Evolutionary conservation across 1,140 invertebrate genomes (phyloP).

Genomic region (Notospermus geniculatus): DNA sequence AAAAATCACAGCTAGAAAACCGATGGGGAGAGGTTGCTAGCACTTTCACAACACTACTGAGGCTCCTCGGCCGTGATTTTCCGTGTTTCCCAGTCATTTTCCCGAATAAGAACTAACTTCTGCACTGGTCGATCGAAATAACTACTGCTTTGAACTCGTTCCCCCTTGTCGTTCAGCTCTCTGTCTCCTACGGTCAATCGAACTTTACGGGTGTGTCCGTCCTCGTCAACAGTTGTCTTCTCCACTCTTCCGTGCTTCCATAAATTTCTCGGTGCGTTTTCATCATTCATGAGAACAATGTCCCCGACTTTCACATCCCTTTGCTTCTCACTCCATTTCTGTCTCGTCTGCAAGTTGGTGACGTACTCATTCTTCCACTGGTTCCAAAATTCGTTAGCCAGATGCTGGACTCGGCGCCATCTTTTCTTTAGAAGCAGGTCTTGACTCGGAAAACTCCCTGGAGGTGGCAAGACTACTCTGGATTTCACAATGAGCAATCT

Average conservation of each 20-base stretch:
- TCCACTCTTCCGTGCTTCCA: conserved; percentile 5
- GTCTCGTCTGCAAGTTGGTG: conserved; percentile 9
- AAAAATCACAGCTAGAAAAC: no score
- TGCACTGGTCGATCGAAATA: conserved; percentile 3
- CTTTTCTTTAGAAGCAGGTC: conserved; percentile 10
- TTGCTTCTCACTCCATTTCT: conserved; percentile 4
- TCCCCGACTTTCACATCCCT: conserved; percentile 8
- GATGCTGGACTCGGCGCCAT: conserved; percentile 17
- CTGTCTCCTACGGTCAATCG: no score
- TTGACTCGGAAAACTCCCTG: not conserved
- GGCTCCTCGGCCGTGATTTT: no score
- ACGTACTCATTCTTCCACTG: conserved; percentile 21
- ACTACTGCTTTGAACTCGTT: not conserved
- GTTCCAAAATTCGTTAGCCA: conserved; percentile 17
- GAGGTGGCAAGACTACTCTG: no score
- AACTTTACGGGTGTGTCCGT: not conserved
- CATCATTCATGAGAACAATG: conserved; percentile 15
- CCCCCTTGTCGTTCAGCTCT: not conserved
- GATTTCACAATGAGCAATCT: not conserved
- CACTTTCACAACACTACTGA: no score
- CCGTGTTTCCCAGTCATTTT: no score
- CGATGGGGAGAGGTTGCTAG: no score
- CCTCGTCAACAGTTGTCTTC: not conserved
- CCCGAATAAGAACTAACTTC: conserved; percentile 7
- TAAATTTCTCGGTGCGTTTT: conserved; percentile 1